A percentile compares a stretch with the other conserved stretches of the same genome.
Evolutionary conservation across 2,797 vertebrate species (phyloP).

Genomic region (Balearica regulorum): DNA sequence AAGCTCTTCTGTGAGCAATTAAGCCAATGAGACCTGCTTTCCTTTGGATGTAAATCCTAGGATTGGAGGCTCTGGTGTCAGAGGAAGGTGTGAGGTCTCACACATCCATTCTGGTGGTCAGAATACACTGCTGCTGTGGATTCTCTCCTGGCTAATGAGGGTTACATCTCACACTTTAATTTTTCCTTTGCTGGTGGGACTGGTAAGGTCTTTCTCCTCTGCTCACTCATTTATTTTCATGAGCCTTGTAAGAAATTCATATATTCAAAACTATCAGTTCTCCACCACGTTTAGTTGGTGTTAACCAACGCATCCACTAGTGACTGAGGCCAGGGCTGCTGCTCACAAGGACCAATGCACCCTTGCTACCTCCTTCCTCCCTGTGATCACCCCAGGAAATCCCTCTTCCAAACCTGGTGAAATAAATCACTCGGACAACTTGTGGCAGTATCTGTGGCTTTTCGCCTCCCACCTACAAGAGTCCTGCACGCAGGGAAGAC

Average conservation of each 20-base stretch:
- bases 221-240: not conserved
- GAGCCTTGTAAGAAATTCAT: not conserved
- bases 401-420: fast-evolving
- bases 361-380: not conserved
- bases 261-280: not conserved
- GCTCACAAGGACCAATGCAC: not conserved
- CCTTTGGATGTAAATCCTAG: no score
- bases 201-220: not conserved
- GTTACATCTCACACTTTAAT: not conserved
- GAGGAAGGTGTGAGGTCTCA: not conserved
- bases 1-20: not conserved
- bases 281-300: fast-evolving
- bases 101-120: not conserved
- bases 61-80: not conserved
- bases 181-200: not conserved
- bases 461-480: not conserved
- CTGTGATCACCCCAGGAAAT: not conserved
- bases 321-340: not conserved
- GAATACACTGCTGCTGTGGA: not conserved
- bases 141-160: not conserved
- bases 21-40: not conserved
- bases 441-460: not conserved
- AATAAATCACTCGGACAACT: not conserved
- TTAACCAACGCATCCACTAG: not conserved
- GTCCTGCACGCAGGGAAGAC: not conserved